Evolutionary conservation across 2,888 invertebrate species (phyloP).

Genomic region (Reticulitermes lucifugus): DNA sequence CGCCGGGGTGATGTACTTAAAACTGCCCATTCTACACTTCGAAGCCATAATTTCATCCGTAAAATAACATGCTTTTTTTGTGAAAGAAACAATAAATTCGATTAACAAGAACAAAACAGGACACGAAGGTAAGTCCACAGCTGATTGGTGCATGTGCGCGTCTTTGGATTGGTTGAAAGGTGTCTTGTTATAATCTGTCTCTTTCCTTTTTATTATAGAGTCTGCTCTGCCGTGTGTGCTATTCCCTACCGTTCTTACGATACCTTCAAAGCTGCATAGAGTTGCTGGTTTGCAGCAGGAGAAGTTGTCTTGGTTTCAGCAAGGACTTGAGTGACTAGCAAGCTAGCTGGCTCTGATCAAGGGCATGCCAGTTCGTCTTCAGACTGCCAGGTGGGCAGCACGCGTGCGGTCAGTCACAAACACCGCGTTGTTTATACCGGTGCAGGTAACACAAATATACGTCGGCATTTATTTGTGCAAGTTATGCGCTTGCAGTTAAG

Average conservation of each 20-base stretch:
- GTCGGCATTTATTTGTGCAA: neutral
- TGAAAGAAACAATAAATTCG: constrained; percentile 1
- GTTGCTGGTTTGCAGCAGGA: constrained; percentile 6
- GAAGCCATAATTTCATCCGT: no score
- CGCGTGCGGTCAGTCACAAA: neutral
- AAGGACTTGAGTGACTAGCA: constrained; percentile 13
- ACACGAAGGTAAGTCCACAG: constrained; percentile 7
- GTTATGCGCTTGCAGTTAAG: no score
- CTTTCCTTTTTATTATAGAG: neutral
- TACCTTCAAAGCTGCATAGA: neutral
- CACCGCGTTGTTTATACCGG: constrained; percentile 1
- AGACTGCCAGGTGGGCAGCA: constrained; percentile 23
- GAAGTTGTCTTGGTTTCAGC: constrained; percentile 26
- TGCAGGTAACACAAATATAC: neutral
- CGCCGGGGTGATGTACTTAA: no score
- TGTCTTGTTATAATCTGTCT: constrained; percentile 5
- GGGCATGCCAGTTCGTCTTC: constrained; percentile 36
- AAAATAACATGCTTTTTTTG: no score
- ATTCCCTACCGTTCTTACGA: constrained; percentile 11
- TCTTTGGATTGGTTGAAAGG: constrained; percentile 19
- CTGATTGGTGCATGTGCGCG: constrained; percentile 23
- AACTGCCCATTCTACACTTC: no score
- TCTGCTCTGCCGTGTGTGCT: neutral
- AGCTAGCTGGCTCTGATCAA: constrained; percentile 28
- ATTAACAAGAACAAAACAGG: neutral